phyloP scores from a whole-genome alignment of 2,113 vertebrate genomes.

The Heterochromis multidens region DNA sequence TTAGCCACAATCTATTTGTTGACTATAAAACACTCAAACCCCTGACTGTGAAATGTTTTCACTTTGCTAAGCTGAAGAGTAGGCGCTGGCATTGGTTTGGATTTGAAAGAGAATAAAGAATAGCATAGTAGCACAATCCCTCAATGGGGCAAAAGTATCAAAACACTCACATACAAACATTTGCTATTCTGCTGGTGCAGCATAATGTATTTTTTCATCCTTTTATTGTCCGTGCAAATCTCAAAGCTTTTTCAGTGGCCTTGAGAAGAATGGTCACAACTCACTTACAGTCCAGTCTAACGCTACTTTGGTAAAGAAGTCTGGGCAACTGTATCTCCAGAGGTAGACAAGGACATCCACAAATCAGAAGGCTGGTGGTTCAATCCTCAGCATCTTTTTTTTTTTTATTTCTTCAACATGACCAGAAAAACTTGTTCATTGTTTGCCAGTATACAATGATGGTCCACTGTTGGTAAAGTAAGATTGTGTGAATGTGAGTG shows the following conservation, averaged over 20 bases:
- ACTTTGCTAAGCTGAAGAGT: neutral
- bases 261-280: too few relatives aligned
- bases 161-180: too few relatives aligned
- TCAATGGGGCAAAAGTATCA: neutral
- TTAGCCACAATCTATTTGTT: neutral
- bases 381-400: neutral
- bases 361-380: neutral
- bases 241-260: too few relatives aligned
- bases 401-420: neutral
- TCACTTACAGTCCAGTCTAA: too few relatives aligned
- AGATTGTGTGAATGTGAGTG: neutral
- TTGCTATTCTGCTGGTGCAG: too few relatives aligned
- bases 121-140: neutral
- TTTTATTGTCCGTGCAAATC: too few relatives aligned
- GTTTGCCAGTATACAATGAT: too few relatives aligned
- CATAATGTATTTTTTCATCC: neutral
- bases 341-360: neutral
- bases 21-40: neutral
- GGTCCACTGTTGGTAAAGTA: neutral
- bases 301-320: too few relatives aligned
- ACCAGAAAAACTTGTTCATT: neutral
- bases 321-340: neutral
- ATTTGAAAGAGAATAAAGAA: neutral
- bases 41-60: neutral
- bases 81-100: neutral